Conservation (phyloP, 2,113 vertebrate species). For the Paramormyrops kingsleyae region DNA sequence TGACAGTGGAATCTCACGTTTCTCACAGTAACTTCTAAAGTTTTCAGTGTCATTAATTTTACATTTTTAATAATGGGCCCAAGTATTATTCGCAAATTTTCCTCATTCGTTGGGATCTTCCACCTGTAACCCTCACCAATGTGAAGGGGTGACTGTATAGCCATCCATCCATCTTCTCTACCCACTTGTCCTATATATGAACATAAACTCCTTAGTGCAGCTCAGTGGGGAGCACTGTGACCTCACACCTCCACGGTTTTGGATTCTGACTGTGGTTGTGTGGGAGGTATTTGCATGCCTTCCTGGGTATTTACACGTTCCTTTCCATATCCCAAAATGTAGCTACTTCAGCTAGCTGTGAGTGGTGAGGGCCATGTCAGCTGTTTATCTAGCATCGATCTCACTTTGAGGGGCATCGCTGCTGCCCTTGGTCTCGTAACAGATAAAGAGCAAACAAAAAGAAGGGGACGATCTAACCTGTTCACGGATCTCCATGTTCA, state of each 20-base stretch:
- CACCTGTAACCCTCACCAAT: neutral
- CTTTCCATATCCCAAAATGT: no score
- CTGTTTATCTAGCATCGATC: neutral
- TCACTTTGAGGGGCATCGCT: neutral
- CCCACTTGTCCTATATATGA: neutral
- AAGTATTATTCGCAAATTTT: neutral
- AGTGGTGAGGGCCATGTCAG: neutral
- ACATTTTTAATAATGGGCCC: neutral
- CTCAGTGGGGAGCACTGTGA: neutral
- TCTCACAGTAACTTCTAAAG: neutral
- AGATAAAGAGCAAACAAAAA: neutral
- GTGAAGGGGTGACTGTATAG: neutral
- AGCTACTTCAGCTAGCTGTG: neutral
- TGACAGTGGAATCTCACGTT: neutral
- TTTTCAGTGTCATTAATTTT: neutral
- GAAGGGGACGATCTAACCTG: neutral
- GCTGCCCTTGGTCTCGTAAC: neutral
- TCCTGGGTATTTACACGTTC: neutral
- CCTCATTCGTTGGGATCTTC: neutral
- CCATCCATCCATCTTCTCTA: neutral
- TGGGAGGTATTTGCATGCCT: neutral
- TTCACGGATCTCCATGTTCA: constrained; percentile 15
- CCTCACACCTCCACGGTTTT: neutral
- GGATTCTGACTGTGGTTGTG: neutral
- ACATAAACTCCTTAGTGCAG: neutral